Evolutionary conservation across 2,888 invertebrate genomes (phyloP).

Genomic region (Athrips mouffetella): DNA sequence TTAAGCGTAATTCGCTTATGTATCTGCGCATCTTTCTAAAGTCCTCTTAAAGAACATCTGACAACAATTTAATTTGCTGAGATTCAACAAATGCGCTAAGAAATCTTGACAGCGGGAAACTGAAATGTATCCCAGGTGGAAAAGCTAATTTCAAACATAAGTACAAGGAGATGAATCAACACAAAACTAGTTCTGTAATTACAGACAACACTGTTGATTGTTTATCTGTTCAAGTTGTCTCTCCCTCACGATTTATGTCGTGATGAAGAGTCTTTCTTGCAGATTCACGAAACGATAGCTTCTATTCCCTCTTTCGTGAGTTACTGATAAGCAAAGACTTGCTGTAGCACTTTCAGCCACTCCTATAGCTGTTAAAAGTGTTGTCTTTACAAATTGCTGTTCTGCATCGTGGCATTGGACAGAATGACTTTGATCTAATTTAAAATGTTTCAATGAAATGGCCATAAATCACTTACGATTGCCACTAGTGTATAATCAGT

Average conservation of each 20-base stretch:
- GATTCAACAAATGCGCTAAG: background rate
- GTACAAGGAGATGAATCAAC: slow-evolving; percentile 15
- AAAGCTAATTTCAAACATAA: slow-evolving; percentile 1
- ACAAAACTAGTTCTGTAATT: slow-evolving; percentile 25
- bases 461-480: background rate
- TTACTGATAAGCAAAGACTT: slow-evolving; percentile 34
- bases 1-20: too few species aligned
- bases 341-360: slow-evolving; percentile 3
- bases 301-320: slow-evolving; percentile 44
- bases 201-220: slow-evolving; percentile 29
- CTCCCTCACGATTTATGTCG: slow-evolving; percentile 46
- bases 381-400: slow-evolving; percentile 7
- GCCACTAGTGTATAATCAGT: background rate
- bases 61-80: background rate
- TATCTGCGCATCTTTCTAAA: too few species aligned
- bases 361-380: slow-evolving; percentile 5
- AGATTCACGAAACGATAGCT: slow-evolving; percentile 70
- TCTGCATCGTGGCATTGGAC: slow-evolving; percentile 5
- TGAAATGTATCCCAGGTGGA: background rate
- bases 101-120: background rate
- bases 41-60: background rate
- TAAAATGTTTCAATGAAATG: background rate
- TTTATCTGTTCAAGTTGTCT: slow-evolving; percentile 30
- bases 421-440: background rate
- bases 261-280: slow-evolving; percentile 48